phyloP scores from a whole-genome alignment of 2,113 vertebrate species.

The Alectura lathami region DNA sequence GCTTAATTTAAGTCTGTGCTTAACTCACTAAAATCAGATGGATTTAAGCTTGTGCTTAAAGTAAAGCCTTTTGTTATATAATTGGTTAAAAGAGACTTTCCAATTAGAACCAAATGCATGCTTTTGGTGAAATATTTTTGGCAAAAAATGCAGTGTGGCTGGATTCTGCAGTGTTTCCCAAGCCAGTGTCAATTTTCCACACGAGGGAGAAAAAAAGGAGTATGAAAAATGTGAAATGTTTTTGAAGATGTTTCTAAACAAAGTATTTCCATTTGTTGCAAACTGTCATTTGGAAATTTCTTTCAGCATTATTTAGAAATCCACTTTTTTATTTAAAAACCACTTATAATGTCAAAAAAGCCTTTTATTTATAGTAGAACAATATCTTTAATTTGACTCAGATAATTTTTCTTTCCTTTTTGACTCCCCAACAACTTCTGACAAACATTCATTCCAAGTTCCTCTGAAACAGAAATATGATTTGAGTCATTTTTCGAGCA shows the following conservation, averaged over 20 bases:
- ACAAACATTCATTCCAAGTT: not conserved
- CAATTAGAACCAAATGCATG: not conserved
- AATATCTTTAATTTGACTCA: not conserved
- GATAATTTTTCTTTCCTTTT: not conserved
- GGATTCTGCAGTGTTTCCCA: not conserved
- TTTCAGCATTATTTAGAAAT: not conserved
- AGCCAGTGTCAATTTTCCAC: not conserved
- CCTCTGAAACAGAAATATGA: not conserved
- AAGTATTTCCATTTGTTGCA: not conserved
- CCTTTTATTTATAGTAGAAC: not conserved
- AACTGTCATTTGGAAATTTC: not conserved
- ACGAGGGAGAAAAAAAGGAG: not conserved
- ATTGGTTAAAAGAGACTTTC: not conserved
- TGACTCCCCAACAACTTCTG: not conserved
- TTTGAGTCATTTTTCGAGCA: not conserved
- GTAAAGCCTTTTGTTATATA: not conserved
- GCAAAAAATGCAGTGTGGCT: not conserved
- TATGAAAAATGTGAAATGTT: not conserved
- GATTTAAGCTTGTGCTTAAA: conserved; percentile 4
- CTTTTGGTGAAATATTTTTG: not conserved
- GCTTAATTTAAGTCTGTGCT: not conserved
- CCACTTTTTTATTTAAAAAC: not conserved
- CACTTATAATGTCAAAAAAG: not conserved
- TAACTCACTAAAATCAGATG: not conserved
- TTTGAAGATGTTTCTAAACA: conserved; percentile 7